Conservation (phyloP, 64 coral and sea anemone genomes). For the Hydrozoanthus tunicans region DNA sequence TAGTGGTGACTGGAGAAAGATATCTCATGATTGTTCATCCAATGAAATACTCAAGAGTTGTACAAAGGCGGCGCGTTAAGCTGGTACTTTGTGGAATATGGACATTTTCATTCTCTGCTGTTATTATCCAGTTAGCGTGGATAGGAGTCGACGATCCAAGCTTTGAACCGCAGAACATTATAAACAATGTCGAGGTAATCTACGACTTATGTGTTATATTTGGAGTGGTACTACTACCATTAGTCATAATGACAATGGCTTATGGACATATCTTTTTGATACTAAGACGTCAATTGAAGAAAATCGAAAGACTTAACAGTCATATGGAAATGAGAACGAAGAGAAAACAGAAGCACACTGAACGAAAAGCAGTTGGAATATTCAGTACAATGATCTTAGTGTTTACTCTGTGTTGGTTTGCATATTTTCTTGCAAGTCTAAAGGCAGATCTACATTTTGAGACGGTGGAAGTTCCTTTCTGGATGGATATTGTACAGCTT, state of each 20-base stretch:
- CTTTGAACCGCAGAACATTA: background rate
- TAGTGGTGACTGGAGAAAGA: constrained; percentile 47
- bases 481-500: constrained; percentile 48
- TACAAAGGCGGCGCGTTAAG: background rate
- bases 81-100: background rate
- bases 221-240: constrained; percentile 61
- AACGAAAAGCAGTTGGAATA: constrained; percentile 73
- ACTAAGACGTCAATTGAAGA: constrained; percentile 59
- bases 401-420: constrained; percentile 80
- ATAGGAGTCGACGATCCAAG: background rate
- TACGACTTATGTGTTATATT: constrained; percentile 66
- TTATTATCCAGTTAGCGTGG: constrained; percentile 45
- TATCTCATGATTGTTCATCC: constrained; percentile 56
- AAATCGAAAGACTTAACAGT: constrained; percentile 54
- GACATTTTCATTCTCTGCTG: background rate
- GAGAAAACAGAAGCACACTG: constrained; percentile 28
- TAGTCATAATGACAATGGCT: constrained; percentile 52
- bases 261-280: constrained; percentile 69
- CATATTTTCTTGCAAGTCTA: constrained; percentile 75
- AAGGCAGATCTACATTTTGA: constrained; percentile 61
- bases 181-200: constrained; percentile 54
- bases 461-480: constrained; percentile 17
- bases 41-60: constrained; percentile 47
- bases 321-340: constrained; percentile 51
- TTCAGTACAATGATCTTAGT: constrained; percentile 77